Evolutionary conservation across 2,113 vertebrate genomes (phyloP).

Genomic region (Progne subis): DNA sequence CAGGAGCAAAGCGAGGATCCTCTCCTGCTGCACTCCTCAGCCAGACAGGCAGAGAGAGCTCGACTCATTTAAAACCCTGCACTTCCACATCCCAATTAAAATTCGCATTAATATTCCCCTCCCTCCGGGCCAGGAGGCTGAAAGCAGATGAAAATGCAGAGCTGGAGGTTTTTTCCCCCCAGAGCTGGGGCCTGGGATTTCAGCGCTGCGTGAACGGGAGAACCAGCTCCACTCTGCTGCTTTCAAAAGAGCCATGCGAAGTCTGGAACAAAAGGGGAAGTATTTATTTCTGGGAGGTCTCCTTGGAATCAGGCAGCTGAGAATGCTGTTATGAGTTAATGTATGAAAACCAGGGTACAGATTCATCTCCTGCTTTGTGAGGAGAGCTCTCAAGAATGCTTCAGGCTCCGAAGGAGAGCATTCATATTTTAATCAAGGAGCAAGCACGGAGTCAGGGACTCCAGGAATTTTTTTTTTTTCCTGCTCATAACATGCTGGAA

Average conservation of each 20-base stretch:
- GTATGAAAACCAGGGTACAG: constrained; percentile 32
- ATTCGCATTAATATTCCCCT: not conserved
- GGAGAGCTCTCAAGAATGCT: not conserved
- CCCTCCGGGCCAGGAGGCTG: not conserved
- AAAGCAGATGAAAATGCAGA: not conserved
- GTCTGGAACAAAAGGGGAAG: constrained; percentile 46
- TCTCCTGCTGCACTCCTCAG: not conserved
- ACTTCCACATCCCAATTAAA: not conserved
- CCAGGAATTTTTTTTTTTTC: not conserved
- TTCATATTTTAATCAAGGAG: constrained; percentile 58
- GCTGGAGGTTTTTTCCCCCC: not conserved
- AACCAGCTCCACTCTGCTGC: not conserved
- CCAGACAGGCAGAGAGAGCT: not conserved
- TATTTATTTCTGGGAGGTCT: constrained; percentile 55
- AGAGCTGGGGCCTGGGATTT: not conserved
- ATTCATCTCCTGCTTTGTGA: constrained; percentile 40
- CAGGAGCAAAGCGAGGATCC: not conserved
- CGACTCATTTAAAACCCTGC: not conserved
- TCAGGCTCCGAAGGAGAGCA: constrained; percentile 2
- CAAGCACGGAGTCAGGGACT: not conserved
- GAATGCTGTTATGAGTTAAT: constrained; percentile 32
- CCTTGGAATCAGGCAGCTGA: constrained; percentile 54
- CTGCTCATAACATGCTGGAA: not conserved
- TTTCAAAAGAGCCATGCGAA: constrained; percentile 34
- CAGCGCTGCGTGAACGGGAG: not conserved